Conservation (phyloP, 2,888 invertebrate genomes). For the Fragum fragum region DNA sequence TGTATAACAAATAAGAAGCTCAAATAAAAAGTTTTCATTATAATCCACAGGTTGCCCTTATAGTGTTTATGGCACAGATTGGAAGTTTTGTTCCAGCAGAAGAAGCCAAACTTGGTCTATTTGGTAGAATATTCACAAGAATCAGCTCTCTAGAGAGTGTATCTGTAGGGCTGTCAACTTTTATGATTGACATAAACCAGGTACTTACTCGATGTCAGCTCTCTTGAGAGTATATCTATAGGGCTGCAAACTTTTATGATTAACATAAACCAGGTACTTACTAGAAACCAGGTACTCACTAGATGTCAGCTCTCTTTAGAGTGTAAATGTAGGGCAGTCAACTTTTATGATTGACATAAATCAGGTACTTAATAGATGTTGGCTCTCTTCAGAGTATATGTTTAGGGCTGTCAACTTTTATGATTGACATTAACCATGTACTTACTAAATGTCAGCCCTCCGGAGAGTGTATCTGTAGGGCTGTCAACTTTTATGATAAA, state of each 20-base stretch:
- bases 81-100: constrained; percentile 96
- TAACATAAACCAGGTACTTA: too few species aligned
- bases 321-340: constrained; percentile 91
- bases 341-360: constrained; percentile 94
- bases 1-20: too few species aligned
- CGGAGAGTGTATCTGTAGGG: constrained; percentile 92
- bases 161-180: constrained; percentile 91
- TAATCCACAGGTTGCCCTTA: constrained; percentile 89
- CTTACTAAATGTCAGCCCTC: not conserved
- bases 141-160: constrained; percentile 93
- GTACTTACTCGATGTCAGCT: constrained; percentile 86
- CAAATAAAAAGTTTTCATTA: too few species aligned
- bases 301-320: constrained; percentile 90
- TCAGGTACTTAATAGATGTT: constrained; percentile 89
- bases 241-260: constrained; percentile 94
- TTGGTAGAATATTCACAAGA: constrained; percentile 92
- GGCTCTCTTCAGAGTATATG: constrained; percentile 91
- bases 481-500: constrained; percentile 96
- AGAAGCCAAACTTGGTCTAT: constrained; percentile 90
- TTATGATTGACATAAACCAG: constrained; percentile 94
- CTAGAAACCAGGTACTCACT: too few species aligned
- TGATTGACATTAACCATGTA: constrained; percentile 94
- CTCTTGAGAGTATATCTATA: constrained; percentile 91
- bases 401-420: constrained; percentile 92
- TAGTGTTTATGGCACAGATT: constrained; percentile 95